Percentiles rank a stretch among this genome's conserved stretches.
Evolutionary conservation across 2,113 vertebrate species (phyloP).

Genomic region (Pachyramphus minor): DNA sequence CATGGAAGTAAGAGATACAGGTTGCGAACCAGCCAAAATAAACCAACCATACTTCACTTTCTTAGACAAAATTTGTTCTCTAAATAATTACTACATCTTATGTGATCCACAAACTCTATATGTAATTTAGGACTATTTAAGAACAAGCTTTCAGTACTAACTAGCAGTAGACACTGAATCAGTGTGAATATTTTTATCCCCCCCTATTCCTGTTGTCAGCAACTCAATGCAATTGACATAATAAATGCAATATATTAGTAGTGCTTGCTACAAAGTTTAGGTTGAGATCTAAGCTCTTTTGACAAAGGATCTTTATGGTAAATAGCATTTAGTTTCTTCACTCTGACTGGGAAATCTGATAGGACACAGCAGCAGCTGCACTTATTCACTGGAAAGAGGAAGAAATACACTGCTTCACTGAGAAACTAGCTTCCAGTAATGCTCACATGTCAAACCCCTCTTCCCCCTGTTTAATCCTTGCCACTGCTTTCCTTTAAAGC

Average conservation of each 20-base stretch:
- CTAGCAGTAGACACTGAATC: background rate
- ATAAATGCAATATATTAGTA: background rate
- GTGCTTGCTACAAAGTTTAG: background rate
- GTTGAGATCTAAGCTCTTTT: background rate
- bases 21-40: background rate
- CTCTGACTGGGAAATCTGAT: background rate
- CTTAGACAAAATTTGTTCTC: background rate
- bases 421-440: background rate
- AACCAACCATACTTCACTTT: background rate
- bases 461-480: background rate
- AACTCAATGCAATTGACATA: background rate
- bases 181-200: background rate
- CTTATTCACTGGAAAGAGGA: background rate
- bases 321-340: background rate
- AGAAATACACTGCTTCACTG: background rate
- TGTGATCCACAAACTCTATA: background rate
- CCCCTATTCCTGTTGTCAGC: background rate
- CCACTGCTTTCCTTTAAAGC: background rate
- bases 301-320: background rate
- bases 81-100: background rate
- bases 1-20: background rate
- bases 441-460: background rate
- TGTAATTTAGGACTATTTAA: background rate
- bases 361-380: background rate
- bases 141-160: background rate